These are phyloP conservation scores for Stegodyphus dumicola DNA, from an alignment of 1,140 invertebrate species.

Conservation along the genomic window DNA sequence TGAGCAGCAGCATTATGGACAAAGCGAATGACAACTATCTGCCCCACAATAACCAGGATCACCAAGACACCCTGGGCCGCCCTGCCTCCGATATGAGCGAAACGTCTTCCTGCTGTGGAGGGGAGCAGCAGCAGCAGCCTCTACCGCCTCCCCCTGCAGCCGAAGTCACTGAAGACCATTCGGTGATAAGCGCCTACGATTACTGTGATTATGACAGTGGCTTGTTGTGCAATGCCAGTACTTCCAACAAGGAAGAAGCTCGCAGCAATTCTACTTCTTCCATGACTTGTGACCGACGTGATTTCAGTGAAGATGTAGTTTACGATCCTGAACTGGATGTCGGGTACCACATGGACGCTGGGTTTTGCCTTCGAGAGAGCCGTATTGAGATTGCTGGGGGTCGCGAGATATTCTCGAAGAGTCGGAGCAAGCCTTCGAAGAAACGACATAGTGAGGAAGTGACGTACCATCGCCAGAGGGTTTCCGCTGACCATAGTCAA, in stretches of 20 bases:
- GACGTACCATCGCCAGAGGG: slow-evolving; percentile 67
- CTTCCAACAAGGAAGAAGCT: slow-evolving; percentile 25
- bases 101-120: slow-evolving; percentile 57
- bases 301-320: slow-evolving; percentile 38
- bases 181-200: slow-evolving; percentile 62
- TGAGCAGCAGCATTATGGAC: slow-evolving; percentile 64
- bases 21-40: slow-evolving; percentile 63
- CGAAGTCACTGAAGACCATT: slow-evolving; percentile 60
- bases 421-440: slow-evolving; percentile 80
- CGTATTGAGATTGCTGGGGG: slow-evolving; percentile 90
- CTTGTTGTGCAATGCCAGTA: slow-evolving; percentile 14
- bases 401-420: slow-evolving; percentile 85
- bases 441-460: slow-evolving; percentile 76
- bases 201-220: slow-evolving; percentile 58
- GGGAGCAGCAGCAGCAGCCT: slow-evolving; percentile 32
- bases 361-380: slow-evolving; percentile 67
- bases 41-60: slow-evolving; percentile 53
- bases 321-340: slow-evolving; percentile 59
- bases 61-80: background rate
- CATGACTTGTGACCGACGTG: slow-evolving; percentile 29
- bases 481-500: slow-evolving; percentile 69
- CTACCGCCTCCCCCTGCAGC: slow-evolving; percentile 14
- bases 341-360: slow-evolving; percentile 49
- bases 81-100: slow-evolving; percentile 53
- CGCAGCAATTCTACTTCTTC: slow-evolving; percentile 28